A percentile compares a stretch with the other conserved stretches of the same genome.
Evolutionary conservation across 1,140 invertebrate species (phyloP).

Genomic region (Pantala flavescens): DNA sequence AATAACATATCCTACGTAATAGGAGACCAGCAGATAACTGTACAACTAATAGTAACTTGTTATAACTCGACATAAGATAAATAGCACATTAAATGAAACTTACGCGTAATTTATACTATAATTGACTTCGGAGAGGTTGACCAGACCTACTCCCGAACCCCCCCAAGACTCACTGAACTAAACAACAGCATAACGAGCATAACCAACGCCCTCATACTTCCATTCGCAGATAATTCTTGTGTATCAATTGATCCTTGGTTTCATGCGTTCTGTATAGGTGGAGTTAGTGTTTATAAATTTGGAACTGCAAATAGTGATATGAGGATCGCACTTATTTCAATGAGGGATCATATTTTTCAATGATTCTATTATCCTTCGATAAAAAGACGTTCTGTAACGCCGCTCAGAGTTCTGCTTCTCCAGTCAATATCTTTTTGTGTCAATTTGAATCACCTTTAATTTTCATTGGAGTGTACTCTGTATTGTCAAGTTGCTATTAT

Average conservation of each 20-base stretch:
- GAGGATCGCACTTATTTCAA: neutral
- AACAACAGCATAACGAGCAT: slow-evolving; percentile 5
- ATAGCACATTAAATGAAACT: neutral
- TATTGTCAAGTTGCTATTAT: too few species aligned
- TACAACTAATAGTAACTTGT: neutral
- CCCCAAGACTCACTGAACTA: slow-evolving; percentile 7
- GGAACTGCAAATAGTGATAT: neutral
- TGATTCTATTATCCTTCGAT: neutral
- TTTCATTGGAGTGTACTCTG: too few species aligned
- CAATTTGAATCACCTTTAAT: too few species aligned
- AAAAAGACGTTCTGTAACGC: too few species aligned
- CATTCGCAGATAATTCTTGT: slow-evolving; percentile 9
- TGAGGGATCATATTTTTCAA: neutral
- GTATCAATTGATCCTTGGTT: slow-evolving; percentile 1
- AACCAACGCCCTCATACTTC: slow-evolving; percentile 7
- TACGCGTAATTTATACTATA: neutral
- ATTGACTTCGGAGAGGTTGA: neutral
- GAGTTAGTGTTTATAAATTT: neutral
- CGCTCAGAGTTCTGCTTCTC: too few species aligned
- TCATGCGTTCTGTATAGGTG: neutral
- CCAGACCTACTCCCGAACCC: slow-evolving; percentile 1
- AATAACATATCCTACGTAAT: neutral
- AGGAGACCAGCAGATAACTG: neutral
- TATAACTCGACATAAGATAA: neutral
- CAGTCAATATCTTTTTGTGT: too few species aligned